These are phyloP conservation scores for Carabus problematicus DNA, from an alignment of 2,888 invertebrate genomes.

Conservation along the genomic window DNA sequence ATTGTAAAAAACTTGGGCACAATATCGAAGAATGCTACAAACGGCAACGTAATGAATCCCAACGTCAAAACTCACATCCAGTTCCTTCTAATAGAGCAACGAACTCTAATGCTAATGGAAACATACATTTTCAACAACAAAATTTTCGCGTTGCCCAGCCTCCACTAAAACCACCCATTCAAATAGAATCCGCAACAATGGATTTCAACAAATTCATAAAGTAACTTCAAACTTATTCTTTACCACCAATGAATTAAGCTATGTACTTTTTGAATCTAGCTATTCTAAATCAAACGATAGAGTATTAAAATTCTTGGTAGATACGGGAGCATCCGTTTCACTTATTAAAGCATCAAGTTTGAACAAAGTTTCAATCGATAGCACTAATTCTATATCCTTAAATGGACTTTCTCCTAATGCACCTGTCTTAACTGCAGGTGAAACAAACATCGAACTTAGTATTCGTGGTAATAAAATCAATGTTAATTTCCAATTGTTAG, in stretches of 20 bases:
- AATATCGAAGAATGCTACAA: constrained; percentile 32
- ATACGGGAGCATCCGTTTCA: constrained; percentile 13
- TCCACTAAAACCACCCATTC: constrained; percentile 2
- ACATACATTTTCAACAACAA: constrained; percentile 8
- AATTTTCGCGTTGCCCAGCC: constrained; percentile 7
- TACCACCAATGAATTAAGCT: constrained; percentile 8
- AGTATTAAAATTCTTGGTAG: constrained; percentile 6
- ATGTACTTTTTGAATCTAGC: constrained; percentile 6
- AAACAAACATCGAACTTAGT: constrained; percentile 3
- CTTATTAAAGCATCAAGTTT: constrained; percentile 6
- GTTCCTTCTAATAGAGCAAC: no score
- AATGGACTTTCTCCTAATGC: constrained; percentile 12
- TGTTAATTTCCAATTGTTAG: constrained; percentile 4
- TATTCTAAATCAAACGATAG: constrained; percentile 3
- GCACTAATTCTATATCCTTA: not conserved
- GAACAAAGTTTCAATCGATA: no score
- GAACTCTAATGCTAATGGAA: no score
- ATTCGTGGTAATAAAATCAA: constrained; percentile 8
- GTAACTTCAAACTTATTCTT: constrained; percentile 10
- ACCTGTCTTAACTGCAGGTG: constrained; percentile 4
- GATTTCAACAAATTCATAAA: constrained; percentile 12
- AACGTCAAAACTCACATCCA: constrained; percentile 9
- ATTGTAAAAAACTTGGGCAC: constrained; percentile 35
- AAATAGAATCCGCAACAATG: no score
- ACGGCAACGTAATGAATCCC: constrained; percentile 14